Conservation (phyloP, 2,888 invertebrate genomes). For the Altica lythri region DNA sequence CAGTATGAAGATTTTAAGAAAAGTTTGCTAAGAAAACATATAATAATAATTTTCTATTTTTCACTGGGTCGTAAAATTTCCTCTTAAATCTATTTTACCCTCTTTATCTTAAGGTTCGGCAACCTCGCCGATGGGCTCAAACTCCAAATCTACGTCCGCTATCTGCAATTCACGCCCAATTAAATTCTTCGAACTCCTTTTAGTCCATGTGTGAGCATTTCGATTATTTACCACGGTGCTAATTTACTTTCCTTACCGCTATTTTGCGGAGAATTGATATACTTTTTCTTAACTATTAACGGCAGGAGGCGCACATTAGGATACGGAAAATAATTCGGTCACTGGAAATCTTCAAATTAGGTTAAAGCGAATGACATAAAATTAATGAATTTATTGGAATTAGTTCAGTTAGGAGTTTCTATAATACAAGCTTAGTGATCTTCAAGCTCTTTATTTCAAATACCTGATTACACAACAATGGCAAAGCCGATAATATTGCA, state of each 20-base stretch:
- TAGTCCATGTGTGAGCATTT: conserved; percentile 18
- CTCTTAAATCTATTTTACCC: no score
- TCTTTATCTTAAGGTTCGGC: not conserved
- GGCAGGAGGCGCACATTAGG: conserved; percentile 1
- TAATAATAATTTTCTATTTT: no score
- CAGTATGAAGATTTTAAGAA: no score
- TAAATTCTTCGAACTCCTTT: conserved; percentile 42
- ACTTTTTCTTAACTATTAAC: conserved; percentile 2
- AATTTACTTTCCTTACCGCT: conserved; percentile 19
- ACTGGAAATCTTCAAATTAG: not conserved
- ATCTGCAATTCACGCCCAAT: conserved; percentile 49
- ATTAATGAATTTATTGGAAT: no score
- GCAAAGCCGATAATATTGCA: no score
- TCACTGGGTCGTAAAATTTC: no score
- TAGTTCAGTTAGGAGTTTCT: no score
- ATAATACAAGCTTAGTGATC: no score
- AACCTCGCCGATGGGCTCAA: conserved; percentile 15
- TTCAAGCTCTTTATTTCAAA: no score
- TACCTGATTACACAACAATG: no score
- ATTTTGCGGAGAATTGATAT: conserved; percentile 1
- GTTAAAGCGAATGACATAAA: no score
- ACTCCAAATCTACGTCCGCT: conserved; percentile 40
- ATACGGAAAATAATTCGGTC: not conserved
- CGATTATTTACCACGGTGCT: conserved; percentile 15
- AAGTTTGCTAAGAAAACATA: no score